These are phyloP conservation scores for Chrysemys picta DNA, from an alignment of 2,113 vertebrate species.

Conservation along the genomic window DNA sequence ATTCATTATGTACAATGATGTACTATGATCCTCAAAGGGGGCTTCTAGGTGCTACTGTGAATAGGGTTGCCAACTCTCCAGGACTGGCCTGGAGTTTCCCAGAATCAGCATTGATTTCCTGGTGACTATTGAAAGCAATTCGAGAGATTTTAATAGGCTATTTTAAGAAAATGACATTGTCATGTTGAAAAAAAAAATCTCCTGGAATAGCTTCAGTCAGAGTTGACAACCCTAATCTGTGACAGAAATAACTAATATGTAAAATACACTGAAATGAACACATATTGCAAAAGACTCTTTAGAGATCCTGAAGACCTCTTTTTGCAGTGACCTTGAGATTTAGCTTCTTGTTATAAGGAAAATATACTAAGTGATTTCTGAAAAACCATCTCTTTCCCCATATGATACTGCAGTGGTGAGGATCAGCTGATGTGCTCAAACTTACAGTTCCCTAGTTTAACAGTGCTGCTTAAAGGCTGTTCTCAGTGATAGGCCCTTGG, in stretches of 20 bases:
- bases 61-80: no score
- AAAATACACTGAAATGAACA: not conserved
- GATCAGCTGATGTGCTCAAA: not conserved
- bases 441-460: not conserved
- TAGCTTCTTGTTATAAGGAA: not conserved
- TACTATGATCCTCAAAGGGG: not conserved
- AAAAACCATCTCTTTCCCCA: not conserved
- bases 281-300: not conserved
- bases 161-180: no score
- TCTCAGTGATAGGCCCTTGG: not conserved
- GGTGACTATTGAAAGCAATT: no score
- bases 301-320: accelerated
- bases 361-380: not conserved
- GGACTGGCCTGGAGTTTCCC: no score
- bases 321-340: not conserved
- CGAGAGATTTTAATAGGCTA: no score
- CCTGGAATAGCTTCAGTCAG: no score
- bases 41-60: not conserved
- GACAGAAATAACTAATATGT: not conserved
- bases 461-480: not conserved
- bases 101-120: no score
- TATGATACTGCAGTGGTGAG: not conserved
- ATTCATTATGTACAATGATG: not conserved
- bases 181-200: no score
- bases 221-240: not conserved